These are phyloP conservation scores for Amiota minor DNA, from an alignment of 2,888 invertebrate genomes.

Conservation along the genomic window DNA sequence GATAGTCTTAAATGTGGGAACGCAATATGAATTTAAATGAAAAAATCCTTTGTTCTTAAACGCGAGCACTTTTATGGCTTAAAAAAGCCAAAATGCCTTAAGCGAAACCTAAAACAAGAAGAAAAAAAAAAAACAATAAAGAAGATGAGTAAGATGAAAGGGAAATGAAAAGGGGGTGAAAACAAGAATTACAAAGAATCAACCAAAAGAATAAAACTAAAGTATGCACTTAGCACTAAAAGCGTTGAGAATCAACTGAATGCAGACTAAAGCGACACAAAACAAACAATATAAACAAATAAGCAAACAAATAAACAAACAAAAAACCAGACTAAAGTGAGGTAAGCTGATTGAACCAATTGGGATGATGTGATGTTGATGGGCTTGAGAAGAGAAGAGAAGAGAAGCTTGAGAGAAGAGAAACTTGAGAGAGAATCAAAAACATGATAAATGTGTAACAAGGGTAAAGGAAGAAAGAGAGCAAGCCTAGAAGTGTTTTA, in stretches of 20 bases:
- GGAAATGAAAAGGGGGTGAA: not conserved
- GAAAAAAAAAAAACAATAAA: not conserved
- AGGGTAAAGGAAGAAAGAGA: too few species aligned
- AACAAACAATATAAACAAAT: too few species aligned
- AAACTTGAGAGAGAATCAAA: too few species aligned
- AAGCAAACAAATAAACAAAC: not conserved
- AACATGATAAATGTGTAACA: too few species aligned
- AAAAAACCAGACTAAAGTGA: not conserved
- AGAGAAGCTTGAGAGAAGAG: too few species aligned
- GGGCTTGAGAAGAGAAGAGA: too few species aligned
- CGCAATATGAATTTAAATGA: too few species aligned
- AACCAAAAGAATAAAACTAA: not conserved
- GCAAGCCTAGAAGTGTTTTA: too few species aligned
- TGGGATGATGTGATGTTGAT: too few species aligned
- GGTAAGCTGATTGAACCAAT: too few species aligned
- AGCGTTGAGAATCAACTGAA: conserved; percentile 15
- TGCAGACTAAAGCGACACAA: not conserved
- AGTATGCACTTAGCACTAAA: conserved; percentile 12
- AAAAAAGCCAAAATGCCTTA: conserved; percentile 38
- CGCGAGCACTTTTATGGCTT: conserved; percentile 53
- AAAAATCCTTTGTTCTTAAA: not conserved
- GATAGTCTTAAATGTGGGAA: too few species aligned
- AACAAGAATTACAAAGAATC: too few species aligned
- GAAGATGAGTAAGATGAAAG: not conserved
- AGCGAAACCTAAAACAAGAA: not conserved